A percentile compares a stretch with the other conserved stretches of the same genome.
phyloP scores from a whole-genome alignment of 92 coral and sea anemone species.

The Epizoanthus stellaris region DNA sequence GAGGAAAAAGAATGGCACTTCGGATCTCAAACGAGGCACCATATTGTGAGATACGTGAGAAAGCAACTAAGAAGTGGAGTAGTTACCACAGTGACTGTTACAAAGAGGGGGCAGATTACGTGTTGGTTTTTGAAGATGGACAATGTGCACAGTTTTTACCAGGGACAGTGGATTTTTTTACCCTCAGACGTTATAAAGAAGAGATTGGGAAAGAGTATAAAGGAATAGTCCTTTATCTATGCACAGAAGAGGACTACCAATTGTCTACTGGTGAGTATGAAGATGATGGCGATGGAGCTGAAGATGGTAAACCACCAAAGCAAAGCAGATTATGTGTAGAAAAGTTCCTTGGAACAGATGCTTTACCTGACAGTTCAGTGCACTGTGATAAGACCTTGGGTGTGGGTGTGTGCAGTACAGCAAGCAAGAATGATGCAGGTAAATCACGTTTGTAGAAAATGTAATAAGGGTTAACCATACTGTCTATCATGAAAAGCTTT shows the following conservation, averaged over 20 bases:
- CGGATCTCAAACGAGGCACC: conserved; percentile 15
- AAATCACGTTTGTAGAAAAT: too few species aligned
- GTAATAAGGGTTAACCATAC: too few species aligned
- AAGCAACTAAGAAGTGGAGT: background rate
- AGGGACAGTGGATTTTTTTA: conserved; percentile 19
- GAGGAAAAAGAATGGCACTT: conserved; percentile 18
- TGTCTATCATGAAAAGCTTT: too few species aligned
- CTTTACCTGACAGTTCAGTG: too few species aligned
- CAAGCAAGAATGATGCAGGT: too few species aligned
- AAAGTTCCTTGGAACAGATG: background rate
- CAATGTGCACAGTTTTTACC: conserved; percentile 30
- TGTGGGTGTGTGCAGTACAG: too few species aligned
- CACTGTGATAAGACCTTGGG: too few species aligned
- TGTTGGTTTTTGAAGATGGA: conserved; percentile 20
- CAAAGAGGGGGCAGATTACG: conserved; percentile 23
- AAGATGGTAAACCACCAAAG: conserved; percentile 3
- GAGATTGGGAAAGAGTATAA: conserved; percentile 31
- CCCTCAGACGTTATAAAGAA: conserved; percentile 5
- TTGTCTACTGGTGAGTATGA: background rate
- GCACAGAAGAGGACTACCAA: conserved; percentile 21
- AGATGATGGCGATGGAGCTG: background rate
- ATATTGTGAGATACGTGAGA: conserved; percentile 10
- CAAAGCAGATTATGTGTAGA: conserved; percentile 1
- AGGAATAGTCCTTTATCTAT: conserved; percentile 27
- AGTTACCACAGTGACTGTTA: conserved; percentile 22